Base-by-base conservation (phyloP, 2,888 invertebrate species). In the Ennomos erosarius region DNA sequence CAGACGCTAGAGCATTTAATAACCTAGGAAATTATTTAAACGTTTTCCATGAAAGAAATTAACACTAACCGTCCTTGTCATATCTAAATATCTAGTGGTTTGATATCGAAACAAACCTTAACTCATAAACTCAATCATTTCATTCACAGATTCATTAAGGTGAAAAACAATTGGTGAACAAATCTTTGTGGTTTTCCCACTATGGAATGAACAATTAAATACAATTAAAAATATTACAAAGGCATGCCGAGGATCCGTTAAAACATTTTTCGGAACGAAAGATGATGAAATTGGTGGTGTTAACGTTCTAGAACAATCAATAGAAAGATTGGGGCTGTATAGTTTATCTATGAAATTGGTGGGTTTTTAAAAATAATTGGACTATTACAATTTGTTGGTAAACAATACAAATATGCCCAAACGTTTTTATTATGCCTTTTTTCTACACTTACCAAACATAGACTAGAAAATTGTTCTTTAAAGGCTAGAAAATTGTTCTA, bases 261-360 rank as follows among this genome's bases (percentile, higher is more conserved):
- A 61, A 54, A 55, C 36, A 58, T 54, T 58, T 26, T 56, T 62
- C 26, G 61, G 50, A 57, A 62, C 61, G 53, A 55, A 62, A 51
- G 43, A 44, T 48, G 51, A 54, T 43, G 34, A 37, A 40, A 48
- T 61, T 45, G 34, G 11, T 48, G 50, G 53, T 40, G 50, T 51
- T 51, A 50, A 62, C 46, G 45, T 52, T 49, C 58, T 52, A 45
- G 55, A 62, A 58, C 55, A 62, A 62, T 59, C 55, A 55, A 62
- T 53, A 39, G 39, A 59, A 53, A 37, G 16, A 54, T 59, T 49
- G 43, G 35, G 62, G 62, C 68, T 70, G 68, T 74, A 69, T 78
- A 74, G 73, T 72, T 71, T 66, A 70, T 74, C 73, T 76, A 64
- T 67, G 68, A 73, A 75, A 72, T 78, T 70, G 69, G 65, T 67